A percentile compares a stretch with the other conserved stretches of the same genome.
Evolutionary conservation across 2,797 vertebrate genomes (phyloP).

Genomic region (Eidolon dupreanum): DNA sequence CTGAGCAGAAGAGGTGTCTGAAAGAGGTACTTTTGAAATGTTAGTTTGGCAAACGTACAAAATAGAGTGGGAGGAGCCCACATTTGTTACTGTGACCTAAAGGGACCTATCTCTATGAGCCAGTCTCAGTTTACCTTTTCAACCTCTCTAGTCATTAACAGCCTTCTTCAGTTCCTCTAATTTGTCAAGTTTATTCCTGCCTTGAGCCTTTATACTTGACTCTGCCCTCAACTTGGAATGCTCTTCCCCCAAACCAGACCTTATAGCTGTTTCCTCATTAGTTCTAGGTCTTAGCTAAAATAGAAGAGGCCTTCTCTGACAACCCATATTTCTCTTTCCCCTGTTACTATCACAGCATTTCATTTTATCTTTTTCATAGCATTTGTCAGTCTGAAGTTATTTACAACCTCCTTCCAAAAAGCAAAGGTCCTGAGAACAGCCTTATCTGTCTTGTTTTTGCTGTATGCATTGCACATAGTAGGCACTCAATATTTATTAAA

Average conservation of each 20-base stretch:
- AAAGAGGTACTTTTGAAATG: constrained; percentile 3
- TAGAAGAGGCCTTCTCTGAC: background rate
- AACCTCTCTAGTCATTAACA: background rate
- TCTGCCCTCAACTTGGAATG: background rate
- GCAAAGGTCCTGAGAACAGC: background rate
- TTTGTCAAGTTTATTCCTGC: background rate
- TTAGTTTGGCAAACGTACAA: constrained; percentile 1
- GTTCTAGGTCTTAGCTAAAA: background rate
- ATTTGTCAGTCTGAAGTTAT: background rate
- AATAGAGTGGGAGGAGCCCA: background rate
- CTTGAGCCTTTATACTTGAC: background rate
- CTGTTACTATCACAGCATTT: background rate
- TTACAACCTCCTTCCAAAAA: background rate
- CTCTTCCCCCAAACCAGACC: background rate
- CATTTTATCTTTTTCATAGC: background rate
- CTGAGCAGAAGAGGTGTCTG: background rate
- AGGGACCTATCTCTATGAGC: background rate
- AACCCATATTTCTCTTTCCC: background rate
- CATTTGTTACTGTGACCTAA: background rate
- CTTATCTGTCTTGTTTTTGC: background rate
- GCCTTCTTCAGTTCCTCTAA: background rate
- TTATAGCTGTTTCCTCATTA: background rate
- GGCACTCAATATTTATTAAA: constrained; percentile 21
- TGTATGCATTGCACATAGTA: background rate
- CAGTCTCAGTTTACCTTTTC: background rate